phyloP scores from a whole-genome alignment of 2,113 vertebrate species.

The Narcine bancroftii region DNA sequence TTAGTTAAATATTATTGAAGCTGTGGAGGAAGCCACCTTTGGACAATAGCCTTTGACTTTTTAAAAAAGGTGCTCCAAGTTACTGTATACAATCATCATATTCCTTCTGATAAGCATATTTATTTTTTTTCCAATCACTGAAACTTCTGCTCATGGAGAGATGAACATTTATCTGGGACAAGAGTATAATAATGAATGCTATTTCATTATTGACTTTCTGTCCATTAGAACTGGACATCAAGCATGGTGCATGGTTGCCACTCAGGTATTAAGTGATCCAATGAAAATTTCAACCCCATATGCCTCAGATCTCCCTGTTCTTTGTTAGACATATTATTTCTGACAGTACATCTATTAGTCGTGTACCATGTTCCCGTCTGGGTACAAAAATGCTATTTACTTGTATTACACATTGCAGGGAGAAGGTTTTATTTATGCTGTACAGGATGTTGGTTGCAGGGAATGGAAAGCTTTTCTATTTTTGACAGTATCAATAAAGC shows the following conservation, averaged over 20 bases:
- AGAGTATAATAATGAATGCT: neutral
- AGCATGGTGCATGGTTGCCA: neutral
- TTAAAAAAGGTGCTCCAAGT: neutral
- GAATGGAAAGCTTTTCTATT: neutral
- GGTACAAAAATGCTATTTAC: neutral
- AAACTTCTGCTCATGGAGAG: neutral
- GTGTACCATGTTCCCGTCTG: neutral
- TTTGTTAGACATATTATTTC: neutral
- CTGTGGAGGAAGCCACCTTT: neutral
- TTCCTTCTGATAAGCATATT: neutral
- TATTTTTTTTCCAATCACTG: neutral
- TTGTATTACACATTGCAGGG: neutral
- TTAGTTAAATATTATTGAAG: slow-evolving; percentile 6
- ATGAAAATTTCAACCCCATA: neutral
- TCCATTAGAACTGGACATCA: neutral
- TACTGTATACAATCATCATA: neutral
- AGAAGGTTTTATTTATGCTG: neutral
- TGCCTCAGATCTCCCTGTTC: neutral
- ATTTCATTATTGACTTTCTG: neutral
- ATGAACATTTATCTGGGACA: neutral
- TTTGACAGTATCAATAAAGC: neutral
- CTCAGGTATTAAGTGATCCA: neutral
- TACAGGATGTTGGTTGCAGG: neutral
- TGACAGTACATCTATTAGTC: neutral
- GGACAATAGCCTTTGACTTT: neutral